Base-by-base conservation (phyloP, 1,140 invertebrate species). In the Tetraneura akinire region DNA sequence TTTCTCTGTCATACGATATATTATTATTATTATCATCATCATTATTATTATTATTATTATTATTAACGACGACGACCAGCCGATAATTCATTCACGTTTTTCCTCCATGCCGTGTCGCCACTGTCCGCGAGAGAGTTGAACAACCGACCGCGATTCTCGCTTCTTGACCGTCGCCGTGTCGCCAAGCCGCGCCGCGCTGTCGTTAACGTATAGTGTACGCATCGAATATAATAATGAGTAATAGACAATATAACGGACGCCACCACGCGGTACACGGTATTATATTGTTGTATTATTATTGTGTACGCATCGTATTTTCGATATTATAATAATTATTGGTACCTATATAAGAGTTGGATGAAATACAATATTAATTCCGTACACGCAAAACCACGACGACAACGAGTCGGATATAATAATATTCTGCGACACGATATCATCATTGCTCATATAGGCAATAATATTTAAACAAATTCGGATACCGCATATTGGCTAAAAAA, bases 101-200 rank as follows among this genome's bases (percentile, higher is more conserved):
- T 47, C 21, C 55, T n/a, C 16, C 45, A 1, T 16, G 23, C 37
- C 42, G n/a, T 16, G 23, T n/a, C 42, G n/a, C 37, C 37, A n/a
- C 37, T 26, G 29, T n/a, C 9, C 23, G 11, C n/a, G 42, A 78
- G 74, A 78, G 74, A 78, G 74, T 78, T 78, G 74, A 78, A 78
- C 74, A 78, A 78, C 74, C 74, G 74, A 78, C 74, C 74, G 74
- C 55, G 55, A 78, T 78, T 78, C 74, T 62, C n/a, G n/a, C 37
- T 45, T 37, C 32, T 37, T 37, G 32, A 37, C 23, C 37, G 37
- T 14, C 53, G 26, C 8, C 23, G 6, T 4, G 66, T 14, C 66
- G 66, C n/a, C 18, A 6, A 18, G 53, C 71, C n/a, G 57, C 47
- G 60, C 11, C 49, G 45, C 26, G 45, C 29, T 4, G 11, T 18